Evolutionary conservation across 2,888 invertebrate species (phyloP).

Genomic region (Girardia tigrina): DNA sequence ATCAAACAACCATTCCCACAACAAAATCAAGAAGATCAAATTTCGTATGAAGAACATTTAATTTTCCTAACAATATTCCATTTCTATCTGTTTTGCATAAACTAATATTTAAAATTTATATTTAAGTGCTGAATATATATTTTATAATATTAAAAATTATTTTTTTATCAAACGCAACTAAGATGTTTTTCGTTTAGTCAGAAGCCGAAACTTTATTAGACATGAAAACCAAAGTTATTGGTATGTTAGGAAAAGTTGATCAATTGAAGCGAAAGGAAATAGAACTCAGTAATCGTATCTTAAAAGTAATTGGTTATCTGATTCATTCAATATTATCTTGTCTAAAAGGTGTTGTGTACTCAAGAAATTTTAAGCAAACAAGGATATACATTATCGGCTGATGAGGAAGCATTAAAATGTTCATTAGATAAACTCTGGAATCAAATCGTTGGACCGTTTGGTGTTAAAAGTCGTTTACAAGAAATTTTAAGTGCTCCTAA

Average conservation of each 20-base stretch:
- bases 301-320: conserved; percentile 24
- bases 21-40: too few relatives aligned
- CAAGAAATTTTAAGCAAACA: conserved; percentile 28
- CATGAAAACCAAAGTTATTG: conserved; percentile 16
- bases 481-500: conserved; percentile 14
- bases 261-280: conserved; percentile 21
- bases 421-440: conserved; percentile 28
- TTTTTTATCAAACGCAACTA: too few relatives aligned
- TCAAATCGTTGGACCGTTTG: conserved; percentile 21
- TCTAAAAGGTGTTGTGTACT: conserved; percentile 11
- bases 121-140: too few relatives aligned
- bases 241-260: conserved; percentile 12
- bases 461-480: conserved; percentile 24
- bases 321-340: not conserved
- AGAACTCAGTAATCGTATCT: conserved; percentile 23
- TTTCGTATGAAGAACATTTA: too few relatives aligned
- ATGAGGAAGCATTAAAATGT: conserved; percentile 28
- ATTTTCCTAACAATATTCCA: too few relatives aligned
- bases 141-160: too few relatives aligned
- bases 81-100: too few relatives aligned
- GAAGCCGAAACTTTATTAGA: not conserved
- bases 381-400: conserved; percentile 32
- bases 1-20: too few relatives aligned
- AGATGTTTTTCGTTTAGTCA: too few relatives aligned
- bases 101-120: too few relatives aligned